Base-by-base conservation (phyloP, 2,113 vertebrate genomes). In the Lepidothrix coronata region DNA sequence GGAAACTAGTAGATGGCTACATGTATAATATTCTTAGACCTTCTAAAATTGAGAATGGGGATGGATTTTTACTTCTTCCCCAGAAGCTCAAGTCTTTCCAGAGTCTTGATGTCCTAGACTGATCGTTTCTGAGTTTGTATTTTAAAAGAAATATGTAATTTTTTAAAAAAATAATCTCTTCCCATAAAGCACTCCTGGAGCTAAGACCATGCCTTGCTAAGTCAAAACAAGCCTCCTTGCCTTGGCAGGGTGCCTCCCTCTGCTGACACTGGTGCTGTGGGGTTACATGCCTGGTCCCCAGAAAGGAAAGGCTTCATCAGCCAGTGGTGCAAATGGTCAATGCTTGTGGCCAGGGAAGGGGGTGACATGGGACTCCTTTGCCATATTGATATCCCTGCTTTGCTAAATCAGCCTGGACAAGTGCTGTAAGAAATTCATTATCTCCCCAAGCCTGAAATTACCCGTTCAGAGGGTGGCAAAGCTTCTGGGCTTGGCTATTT, bases 291-390 rank as follows among this genome's bases (percentile, higher is more conserved):
- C 21, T 30, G 16, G 14, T 39, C 30, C 17, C 24, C 49, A 20
- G 39, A 18, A 61, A 46, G 6, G 35, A 57, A 49, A 79, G 9
- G 25, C 14, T 61, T 8, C 1, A 4, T 24, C 75, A 86, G 6
- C 13, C 14, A 8, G 1, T 14, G 27, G 6, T 43, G 35, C 11
- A 51, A 70, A 41, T 0, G 1, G 28, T 18, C 41, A 39, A 9
- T 12, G 18, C 14, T 51, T 5, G 5, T 49, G 9, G 9, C 28
- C 3, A 10, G 11, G 44, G 27, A 46, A 43, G 0, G 15, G 5
- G 4, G 3, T 24, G 13, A 66, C 13, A 7, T 8, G 16, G 63
- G 58, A 14, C 5, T 27, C n/a, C 17, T 65, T 25, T 33, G 5
- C 13, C 15, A 1, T 16, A 3, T 30, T 58, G 70, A 41, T 70